Evolutionary conservation across 2,113 vertebrate species (phyloP), one percentile per base, ranked within the genome.

Genomic region (Piliocolobus tephrosceles): DNA sequence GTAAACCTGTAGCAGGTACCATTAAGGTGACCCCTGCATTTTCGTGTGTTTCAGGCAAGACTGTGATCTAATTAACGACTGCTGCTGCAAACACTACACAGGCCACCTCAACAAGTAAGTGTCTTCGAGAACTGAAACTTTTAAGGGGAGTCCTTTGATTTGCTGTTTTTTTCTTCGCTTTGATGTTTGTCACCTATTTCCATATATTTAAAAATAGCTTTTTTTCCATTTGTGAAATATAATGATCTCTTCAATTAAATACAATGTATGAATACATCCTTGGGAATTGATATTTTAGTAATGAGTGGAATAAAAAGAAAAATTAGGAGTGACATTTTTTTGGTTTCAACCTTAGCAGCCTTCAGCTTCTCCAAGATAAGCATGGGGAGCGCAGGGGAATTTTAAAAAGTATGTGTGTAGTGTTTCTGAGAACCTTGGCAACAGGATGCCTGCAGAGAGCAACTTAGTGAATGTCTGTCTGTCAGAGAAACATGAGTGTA

Each of bases 1-100:
- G n/a, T 22, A 8, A 68, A 18, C 20, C 2, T 5, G 22, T 6
- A 73, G 10, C 43, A 79, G 76, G 22, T 5, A 2, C 5, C 8
- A 0, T 27, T 64, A 57, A 43, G 38, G n/a, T 89, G 83, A 79
- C 47, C 25, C 23, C n/a, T 64, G 40, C 2, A 0, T 81, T 64
- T 88, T 81, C 12, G 0, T 88, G 32, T 97, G 70, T 98, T 98
- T 66, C 84, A 98, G 98, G 64, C 98, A 96, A 47, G 99, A 99
- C 3, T 99, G 99, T 35, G 98, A 98, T 2, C 45, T 99, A 64
- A 99, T 99, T 97, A 99, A 99, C 87, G 98, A 99, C 52, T 98
- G 99, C 95, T 99, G 99, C 88, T 99, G 99, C 91, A 98, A 91
- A 11, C 98, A 99, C 96, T 99, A 99, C 88, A 98, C 98, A 1